Evolutionary conservation across 2,888 invertebrate species (phyloP).

Genomic region (Acrocyrtus sp.): DNA sequence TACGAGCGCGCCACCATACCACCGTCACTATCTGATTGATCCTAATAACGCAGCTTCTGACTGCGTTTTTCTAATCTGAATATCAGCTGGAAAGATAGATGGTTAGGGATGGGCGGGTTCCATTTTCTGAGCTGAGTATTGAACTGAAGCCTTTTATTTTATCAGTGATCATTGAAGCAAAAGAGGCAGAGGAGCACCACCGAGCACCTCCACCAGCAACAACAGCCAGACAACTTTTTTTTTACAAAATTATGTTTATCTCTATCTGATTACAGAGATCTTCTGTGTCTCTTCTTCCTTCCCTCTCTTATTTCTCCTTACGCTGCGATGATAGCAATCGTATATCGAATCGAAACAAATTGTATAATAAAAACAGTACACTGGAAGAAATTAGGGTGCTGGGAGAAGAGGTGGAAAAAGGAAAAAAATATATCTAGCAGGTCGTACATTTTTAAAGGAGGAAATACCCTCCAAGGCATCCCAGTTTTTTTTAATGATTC

Average conservation of each 20-base stretch:
- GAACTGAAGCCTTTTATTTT: slow-evolving; percentile 46
- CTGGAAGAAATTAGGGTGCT: too few relatives aligned
- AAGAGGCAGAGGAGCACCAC: too few relatives aligned
- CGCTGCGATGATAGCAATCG: too few relatives aligned
- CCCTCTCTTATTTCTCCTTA: background rate
- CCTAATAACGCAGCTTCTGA: too few relatives aligned
- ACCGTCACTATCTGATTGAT: too few relatives aligned
- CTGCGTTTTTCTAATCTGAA: slow-evolving; percentile 43
- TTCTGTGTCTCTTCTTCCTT: slow-evolving; percentile 6
- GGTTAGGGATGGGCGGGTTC: slow-evolving; percentile 33
- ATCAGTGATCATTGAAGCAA: slow-evolving; percentile 36
- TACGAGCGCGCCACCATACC: too few relatives aligned
- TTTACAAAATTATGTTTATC: slow-evolving; percentile 1
- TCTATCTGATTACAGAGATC: slow-evolving; percentile 5
- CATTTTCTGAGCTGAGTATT: slow-evolving; percentile 18
- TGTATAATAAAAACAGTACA: background rate
- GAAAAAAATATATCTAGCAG: slow-evolving; percentile 7
- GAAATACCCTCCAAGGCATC: slow-evolving; percentile 29
- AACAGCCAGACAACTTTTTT: slow-evolving; percentile 34
- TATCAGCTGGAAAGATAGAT: slow-evolving; percentile 45
- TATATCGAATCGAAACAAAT: slow-evolving; percentile 9
- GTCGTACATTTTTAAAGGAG: background rate
- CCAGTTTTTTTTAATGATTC: slow-evolving; percentile 18
- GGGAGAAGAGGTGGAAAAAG: slow-evolving; percentile 4
- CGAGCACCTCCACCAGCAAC: slow-evolving; percentile 21